These are phyloP conservation scores for Porites evermanni DNA, from an alignment of 92 coral and sea anemone genomes.

Conservation along the genomic window DNA sequence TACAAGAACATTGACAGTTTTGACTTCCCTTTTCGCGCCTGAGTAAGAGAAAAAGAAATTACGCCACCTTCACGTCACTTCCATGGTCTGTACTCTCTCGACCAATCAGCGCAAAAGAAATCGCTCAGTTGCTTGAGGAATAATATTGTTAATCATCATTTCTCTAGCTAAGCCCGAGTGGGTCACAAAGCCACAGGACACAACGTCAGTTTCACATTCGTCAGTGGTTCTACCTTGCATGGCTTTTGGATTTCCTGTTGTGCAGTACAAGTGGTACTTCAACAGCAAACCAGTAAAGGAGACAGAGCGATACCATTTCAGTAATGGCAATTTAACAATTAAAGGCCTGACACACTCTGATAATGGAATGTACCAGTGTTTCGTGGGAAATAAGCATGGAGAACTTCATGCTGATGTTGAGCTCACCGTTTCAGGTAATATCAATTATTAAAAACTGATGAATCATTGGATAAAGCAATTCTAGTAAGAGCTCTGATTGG, in stretches of 20 bases:
- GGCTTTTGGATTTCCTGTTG: constrained; percentile 82
- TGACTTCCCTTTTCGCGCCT: too few species aligned
- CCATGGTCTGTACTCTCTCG: too few species aligned
- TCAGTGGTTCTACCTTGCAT: constrained; percentile 75
- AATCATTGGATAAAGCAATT: too few species aligned
- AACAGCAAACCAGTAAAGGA: constrained; percentile 69
- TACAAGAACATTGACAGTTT: too few species aligned
- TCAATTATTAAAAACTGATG: neutral
- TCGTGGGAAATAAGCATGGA: constrained; percentile 79
- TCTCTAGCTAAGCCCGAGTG: constrained; percentile 88
- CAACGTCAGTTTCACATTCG: constrained; percentile 73
- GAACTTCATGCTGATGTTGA: constrained; percentile 74
- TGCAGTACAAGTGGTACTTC: constrained; percentile 77
- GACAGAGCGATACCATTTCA: constrained; percentile 60
- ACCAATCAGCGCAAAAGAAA: too few species aligned
- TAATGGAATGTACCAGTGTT: constrained; percentile 95
- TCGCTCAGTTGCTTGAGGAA: too few species aligned
- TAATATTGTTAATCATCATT: neutral
- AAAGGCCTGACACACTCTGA: constrained; percentile 52
- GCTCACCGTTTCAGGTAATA: constrained; percentile 79
- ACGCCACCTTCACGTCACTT: too few species aligned
- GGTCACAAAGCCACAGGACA: constrained; percentile 77
- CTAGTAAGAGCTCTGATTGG: too few species aligned
- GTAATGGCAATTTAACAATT: constrained; percentile 76
- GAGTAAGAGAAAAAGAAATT: too few species aligned